Evolutionary conservation across 2,113 vertebrate genomes (phyloP).

Genomic region (Balaeniceps rex): DNA sequence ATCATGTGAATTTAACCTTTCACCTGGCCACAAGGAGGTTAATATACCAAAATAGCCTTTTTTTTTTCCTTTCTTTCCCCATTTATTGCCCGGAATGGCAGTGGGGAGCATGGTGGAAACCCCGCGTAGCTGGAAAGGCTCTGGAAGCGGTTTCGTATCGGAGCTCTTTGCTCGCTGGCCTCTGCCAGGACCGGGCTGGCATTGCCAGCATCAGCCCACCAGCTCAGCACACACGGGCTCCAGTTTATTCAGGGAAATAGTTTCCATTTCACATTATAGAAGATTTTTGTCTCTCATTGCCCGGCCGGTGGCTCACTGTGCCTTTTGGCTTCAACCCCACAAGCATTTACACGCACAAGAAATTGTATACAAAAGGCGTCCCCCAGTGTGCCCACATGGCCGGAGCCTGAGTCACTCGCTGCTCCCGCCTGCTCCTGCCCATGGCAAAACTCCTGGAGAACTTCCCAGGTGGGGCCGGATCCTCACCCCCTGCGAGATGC

Average conservation of each 20-base stretch:
- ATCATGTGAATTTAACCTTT: conserved; percentile 70
- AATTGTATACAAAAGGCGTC: background rate
- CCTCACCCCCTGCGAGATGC: accelerated
- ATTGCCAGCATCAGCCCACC: background rate
- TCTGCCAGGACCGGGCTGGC: background rate
- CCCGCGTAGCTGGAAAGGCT: accelerated
- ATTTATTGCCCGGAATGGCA: background rate
- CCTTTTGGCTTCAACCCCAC: background rate
- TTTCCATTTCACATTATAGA: background rate
- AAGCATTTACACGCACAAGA: background rate
- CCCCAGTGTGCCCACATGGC: background rate
- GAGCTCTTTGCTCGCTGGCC: background rate
- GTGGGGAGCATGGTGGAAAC: background rate
- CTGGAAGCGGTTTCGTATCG: background rate
- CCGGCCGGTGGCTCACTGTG: background rate
- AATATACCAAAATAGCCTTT: conserved; percentile 53
- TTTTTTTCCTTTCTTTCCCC: background rate
- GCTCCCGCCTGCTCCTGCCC: background rate
- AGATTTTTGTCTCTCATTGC: background rate
- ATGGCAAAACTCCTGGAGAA: background rate
- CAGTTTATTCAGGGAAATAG: background rate
- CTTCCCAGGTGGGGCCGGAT: background rate
- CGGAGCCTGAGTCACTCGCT: background rate
- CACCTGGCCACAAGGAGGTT: conserved; percentile 63
- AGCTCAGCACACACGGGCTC: background rate